Conservation (phyloP, 2,797 vertebrate species). For the Calcarius lapponicus region DNA sequence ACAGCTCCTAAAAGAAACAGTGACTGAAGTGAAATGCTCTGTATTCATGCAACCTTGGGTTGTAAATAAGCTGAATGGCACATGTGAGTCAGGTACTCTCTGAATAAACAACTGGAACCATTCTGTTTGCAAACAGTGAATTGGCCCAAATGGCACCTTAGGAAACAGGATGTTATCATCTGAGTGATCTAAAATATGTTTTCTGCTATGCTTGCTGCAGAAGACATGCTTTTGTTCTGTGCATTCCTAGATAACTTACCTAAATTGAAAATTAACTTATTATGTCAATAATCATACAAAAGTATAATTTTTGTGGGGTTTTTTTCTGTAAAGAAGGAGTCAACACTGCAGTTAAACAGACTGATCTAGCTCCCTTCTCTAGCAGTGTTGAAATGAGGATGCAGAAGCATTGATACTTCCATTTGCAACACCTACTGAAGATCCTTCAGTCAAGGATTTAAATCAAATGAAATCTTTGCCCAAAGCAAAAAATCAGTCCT, state of each 20-base stretch:
- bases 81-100: neutral
- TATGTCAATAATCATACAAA: neutral
- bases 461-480: neutral
- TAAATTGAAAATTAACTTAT: neutral
- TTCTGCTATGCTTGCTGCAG: neutral
- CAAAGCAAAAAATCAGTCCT: neutral
- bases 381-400: neutral
- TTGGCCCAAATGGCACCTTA: neutral
- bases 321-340: neutral
- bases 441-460: constrained; percentile 2
- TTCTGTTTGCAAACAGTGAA: neutral
- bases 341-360: neutral
- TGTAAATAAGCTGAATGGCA: neutral
- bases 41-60: neutral
- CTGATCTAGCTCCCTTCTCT: neutral
- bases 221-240: neutral
- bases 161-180: neutral
- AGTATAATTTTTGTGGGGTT: neutral
- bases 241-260: neutral
- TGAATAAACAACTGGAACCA: neutral
- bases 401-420: neutral
- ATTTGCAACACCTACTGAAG: neutral
- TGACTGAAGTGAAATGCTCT: neutral
- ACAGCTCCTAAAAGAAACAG: neutral
- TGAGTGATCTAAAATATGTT: neutral